Percentiles rank a stretch among this genome's conserved stretches.
Evolutionary conservation across 1,140 invertebrate genomes (phyloP).

Genomic region (Matsumurasca onukii): DNA sequence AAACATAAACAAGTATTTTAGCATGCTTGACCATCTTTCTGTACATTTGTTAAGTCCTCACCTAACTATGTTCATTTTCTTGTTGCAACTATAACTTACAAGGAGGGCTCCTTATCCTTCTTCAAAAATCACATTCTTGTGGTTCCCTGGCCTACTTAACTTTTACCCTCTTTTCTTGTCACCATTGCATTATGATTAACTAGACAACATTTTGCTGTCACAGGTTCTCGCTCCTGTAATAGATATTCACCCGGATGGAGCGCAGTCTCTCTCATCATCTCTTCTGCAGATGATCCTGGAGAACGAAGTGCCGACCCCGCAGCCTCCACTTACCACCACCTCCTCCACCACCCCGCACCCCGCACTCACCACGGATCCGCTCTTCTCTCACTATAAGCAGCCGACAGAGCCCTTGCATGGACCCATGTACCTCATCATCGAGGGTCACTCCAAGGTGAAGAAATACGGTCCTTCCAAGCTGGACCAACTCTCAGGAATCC

Average conservation of each 20-base stretch:
- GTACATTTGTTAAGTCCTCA: too few relatives aligned
- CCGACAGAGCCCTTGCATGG: conserved; percentile 60
- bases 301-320: conserved; percentile 19
- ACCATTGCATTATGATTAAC: too few relatives aligned
- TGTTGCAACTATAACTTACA: too few relatives aligned
- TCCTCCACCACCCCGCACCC: conserved; percentile 9
- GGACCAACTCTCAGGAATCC: conserved; percentile 31
- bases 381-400: conserved; percentile 64
- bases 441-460: conserved; percentile 80
- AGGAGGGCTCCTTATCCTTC: too few relatives aligned
- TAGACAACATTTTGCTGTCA: too few relatives aligned
- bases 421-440: conserved; percentile 75
- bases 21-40: too few relatives aligned
- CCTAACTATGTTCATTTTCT: too few relatives aligned
- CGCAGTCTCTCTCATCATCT: conserved; percentile 13
- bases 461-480: conserved; percentile 69
- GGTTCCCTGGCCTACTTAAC: too few relatives aligned
- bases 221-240: conserved; percentile 14
- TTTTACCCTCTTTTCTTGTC: too few relatives aligned
- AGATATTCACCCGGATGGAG: background rate
- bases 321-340: conserved; percentile 5
- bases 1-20: too few relatives aligned
- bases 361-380: conserved; percentile 51
- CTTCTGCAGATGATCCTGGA: conserved; percentile 13
- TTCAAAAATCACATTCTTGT: too few relatives aligned